phyloP scores from a whole-genome alignment of 64 coral and sea anemone species.

The Astreopora myriophthalma region DNA sequence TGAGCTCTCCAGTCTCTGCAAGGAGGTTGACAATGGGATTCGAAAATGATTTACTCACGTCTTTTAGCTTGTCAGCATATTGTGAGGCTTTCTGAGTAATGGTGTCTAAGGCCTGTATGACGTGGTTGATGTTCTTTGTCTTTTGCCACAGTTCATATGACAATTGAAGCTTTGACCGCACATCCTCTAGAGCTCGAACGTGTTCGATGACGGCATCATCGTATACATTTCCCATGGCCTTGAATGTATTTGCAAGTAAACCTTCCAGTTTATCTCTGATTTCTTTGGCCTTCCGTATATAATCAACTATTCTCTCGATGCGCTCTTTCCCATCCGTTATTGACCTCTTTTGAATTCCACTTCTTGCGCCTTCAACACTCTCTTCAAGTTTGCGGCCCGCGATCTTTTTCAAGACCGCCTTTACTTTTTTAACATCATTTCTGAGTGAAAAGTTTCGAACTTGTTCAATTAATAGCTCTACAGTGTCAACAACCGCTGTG shows the following conservation, averaged over 20 bases:
- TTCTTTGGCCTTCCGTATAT: conserved; percentile 76
- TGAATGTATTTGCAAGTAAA: conserved; percentile 80
- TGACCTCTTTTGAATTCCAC: conserved; percentile 34
- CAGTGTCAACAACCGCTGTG: conserved; percentile 49
- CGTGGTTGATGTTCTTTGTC: conserved; percentile 68
- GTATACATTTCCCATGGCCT: conserved; percentile 77
- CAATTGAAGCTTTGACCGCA: conserved; percentile 69
- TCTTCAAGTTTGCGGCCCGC: conserved; percentile 38
- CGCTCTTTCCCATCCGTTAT: conserved; percentile 55
- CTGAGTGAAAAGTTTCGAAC: conserved; percentile 83
- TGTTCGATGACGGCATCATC: conserved; percentile 70
- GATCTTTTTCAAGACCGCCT: conserved; percentile 55
- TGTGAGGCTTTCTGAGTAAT: conserved; percentile 64
- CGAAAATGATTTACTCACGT: conserved; percentile 56
- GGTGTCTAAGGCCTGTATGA: conserved; percentile 78
- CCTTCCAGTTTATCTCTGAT: conserved; percentile 76
- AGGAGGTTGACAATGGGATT: conserved; percentile 79
- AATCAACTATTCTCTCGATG: conserved; percentile 74
- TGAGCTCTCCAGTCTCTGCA: conserved; percentile 68
- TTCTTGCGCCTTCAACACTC: background rate
- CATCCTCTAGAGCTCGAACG: conserved; percentile 59
- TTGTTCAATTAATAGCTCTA: conserved; percentile 73
- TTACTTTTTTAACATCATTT: conserved; percentile 76
- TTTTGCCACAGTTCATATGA: conserved; percentile 81
- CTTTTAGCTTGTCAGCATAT: conserved; percentile 66